Evolutionary conservation across 2,888 invertebrate genomes (phyloP).

Genomic region (Unio delphinus): DNA sequence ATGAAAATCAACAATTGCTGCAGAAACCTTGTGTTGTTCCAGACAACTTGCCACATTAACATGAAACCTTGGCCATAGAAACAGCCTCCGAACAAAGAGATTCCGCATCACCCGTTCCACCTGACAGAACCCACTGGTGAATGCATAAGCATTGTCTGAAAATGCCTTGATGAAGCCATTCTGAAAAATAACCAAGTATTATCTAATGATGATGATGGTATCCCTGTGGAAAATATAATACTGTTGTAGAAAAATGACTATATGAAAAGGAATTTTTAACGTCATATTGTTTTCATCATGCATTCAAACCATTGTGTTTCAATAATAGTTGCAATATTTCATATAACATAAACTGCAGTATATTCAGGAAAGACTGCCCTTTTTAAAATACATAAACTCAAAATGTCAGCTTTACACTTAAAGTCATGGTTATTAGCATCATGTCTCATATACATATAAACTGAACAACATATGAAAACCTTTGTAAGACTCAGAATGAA

Average conservation of each 20-base stretch:
- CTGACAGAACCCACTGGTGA: slow-evolving; percentile 91
- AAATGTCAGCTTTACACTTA: background rate
- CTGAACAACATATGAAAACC: too few relatives aligned
- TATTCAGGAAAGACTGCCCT: background rate
- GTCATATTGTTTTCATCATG: too few relatives aligned
- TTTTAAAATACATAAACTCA: background rate
- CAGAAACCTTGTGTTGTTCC: slow-evolving; percentile 76
- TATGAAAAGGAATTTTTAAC: too few relatives aligned
- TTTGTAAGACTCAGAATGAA: too few relatives aligned
- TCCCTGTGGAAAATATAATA: too few relatives aligned
- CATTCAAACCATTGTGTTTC: too few relatives aligned
- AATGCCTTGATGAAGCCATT: slow-evolving; percentile 93
- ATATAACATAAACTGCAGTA: background rate
- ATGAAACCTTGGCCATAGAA: slow-evolving; percentile 93
- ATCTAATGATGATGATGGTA: background rate
- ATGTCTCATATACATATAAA: too few relatives aligned
- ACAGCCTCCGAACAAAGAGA: slow-evolving; percentile 90
- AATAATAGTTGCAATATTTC: too few relatives aligned
- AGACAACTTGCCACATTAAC: slow-evolving; percentile 77
- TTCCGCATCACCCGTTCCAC: slow-evolving; percentile 94
- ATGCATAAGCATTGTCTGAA: slow-evolving; percentile 89
- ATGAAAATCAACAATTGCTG: background rate
- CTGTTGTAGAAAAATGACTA: too few relatives aligned
- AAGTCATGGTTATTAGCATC: too few relatives aligned
- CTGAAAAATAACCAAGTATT: slow-evolving; percentile 76